Conservation (phyloP, 2,888 invertebrate species). For the Podotricha telesiphe region DNA sequence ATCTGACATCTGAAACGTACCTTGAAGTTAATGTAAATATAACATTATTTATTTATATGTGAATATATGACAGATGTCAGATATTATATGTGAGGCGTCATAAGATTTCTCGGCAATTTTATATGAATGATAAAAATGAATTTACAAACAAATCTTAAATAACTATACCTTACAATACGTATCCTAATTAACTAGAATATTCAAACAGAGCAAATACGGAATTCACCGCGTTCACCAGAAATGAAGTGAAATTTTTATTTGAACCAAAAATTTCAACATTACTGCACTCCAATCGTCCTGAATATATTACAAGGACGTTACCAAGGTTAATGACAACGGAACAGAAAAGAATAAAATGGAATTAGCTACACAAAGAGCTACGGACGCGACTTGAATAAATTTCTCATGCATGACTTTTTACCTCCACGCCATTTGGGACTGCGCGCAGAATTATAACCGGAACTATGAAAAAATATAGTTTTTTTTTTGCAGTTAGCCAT, state of each 20-base stretch:
- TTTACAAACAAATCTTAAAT: background rate
- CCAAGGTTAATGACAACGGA: conserved; percentile 57
- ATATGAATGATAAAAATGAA: no score
- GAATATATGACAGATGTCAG: no score
- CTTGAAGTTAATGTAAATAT: no score
- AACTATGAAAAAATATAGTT: conserved; percentile 38
- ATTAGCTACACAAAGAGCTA: conserved; percentile 70
- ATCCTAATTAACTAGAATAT: background rate
- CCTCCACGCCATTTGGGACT: conserved; percentile 44
- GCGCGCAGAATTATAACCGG: conserved; percentile 41
- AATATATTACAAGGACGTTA: conserved; percentile 53
- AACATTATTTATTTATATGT: no score
- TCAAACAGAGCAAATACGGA: background rate
- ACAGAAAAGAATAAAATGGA: conserved; percentile 66
- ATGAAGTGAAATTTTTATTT: conserved; percentile 28
- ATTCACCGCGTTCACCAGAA: conserved; percentile 17
- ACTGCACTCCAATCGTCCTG: conserved; percentile 48
- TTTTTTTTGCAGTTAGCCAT: conserved; percentile 22
- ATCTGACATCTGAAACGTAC: no score
- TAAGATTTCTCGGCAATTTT: no score
- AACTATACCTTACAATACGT: background rate
- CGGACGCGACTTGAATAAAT: conserved; percentile 64
- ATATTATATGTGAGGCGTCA: no score
- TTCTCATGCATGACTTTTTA: conserved; percentile 63
- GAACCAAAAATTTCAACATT: conserved; percentile 25